Evolutionary conservation across 2,888 invertebrate genomes (phyloP), one percentile per base, ranked within the genome.

Genomic region (Tolmerus cingulatus): DNA sequence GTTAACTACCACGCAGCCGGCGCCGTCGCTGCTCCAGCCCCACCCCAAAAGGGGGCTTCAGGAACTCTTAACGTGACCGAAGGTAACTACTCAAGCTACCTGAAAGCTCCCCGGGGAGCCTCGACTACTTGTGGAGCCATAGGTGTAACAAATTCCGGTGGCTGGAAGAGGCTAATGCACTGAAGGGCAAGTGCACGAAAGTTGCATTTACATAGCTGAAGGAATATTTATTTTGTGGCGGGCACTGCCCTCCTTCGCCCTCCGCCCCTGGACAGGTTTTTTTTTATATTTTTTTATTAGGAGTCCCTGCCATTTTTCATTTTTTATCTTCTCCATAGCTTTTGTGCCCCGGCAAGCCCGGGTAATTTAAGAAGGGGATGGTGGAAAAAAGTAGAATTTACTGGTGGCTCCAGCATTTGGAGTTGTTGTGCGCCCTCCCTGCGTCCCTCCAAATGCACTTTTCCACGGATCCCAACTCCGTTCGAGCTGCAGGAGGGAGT

Each of bases 141-240:
- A 76, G 76, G 76, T 76, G 76, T 40, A 76, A 76, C 76, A 76
- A 76, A 76, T 76, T 76, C 34, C 76, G 76, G 76, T 30, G 76
- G 37, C 76, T 76, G 76, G n/a, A 76, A 76, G 37, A 76, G 76
- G 76, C 76, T 76, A 76, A 76, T 76, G 76, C 76, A 76, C 76
- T 40, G 76, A 76, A 40, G 76, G 76, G 40, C 76, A 76, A 76
- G 34, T 76, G 76, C 76, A 76, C 76, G 76, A 76, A 76, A 76
- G 76, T 76, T 40, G 76, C 66, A 66, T 66, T 66, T 66, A 27
- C 66, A 66, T 66, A 66, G 66, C 27, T 66, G 66, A 66, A 66
- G 19, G 66, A 66, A 66, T 66, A 66, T 66, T 66, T 66, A 66
- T 66, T 66, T 66, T 23, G 27, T 4, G 66, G 66, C 66, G 27